Base-by-base conservation (phyloP, 2,888 invertebrate species). In the Xylocampa areola region DNA sequence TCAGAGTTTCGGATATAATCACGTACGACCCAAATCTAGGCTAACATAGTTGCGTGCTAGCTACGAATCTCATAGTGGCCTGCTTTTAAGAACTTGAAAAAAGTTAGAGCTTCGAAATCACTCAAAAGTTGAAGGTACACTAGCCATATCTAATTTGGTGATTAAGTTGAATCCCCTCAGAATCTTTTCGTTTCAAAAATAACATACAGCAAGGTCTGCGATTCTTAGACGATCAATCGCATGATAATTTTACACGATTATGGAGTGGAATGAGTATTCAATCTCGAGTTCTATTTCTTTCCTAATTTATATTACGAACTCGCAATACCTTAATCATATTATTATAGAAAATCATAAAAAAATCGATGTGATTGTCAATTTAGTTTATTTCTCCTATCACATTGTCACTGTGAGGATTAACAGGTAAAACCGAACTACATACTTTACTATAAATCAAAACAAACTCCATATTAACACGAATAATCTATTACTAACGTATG, bases 11-110 rank as follows among this genome's bases (percentile, higher is more conserved):
- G 78, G 80, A 79, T 77, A 72, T 62, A 76, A 86, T 86, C 88
- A 89, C 88, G 89, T 88, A 79, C 84, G 88, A 87, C 88, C 88
- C 66, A 82, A 87, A 88, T 88, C 54, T 75, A 68, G 69, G 36
- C 45, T 41, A 66, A 84, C 83, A 79, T 73, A 78, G 85, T 85
- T 81, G 81, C 80, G 54, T 37, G 70, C 75, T 67, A 44, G 32
- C 14, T 57, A 68, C 66, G 57, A 73, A 79, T 78, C 74, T 54
- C 73, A 69, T 77, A 79, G 76, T 75, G 76, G 35, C 68, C 62
- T 63, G 68, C 68, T 73, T 68, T 48, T 39, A 17, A 37, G 32
- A 50, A 60, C 66, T 49, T 43, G 11, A 17, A 41, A 57, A 37
- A 45, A 32, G 19, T 60, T 29, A 27, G 21, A 33, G 10, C 32